Base-by-base conservation (phyloP, 1,140 invertebrate genomes). In the Zaprionus taronus region DNA sequence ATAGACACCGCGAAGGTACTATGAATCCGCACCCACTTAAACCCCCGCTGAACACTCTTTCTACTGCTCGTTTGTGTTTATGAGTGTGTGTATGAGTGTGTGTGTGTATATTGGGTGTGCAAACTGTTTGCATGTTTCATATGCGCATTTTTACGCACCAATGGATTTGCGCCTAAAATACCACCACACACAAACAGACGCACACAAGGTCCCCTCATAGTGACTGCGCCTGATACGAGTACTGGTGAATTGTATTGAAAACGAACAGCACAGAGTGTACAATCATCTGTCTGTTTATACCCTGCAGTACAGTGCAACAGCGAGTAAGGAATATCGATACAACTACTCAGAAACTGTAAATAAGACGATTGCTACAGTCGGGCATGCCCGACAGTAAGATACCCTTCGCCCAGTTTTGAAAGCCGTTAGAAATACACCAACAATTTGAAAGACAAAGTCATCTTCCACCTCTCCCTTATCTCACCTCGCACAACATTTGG, bases 111-210 rank as follows among this genome's bases (percentile, higher is more conserved):
- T 47, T 67, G 22, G 57, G 56, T 62, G 51, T 49, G 68, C 58
- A 64, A 69, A 70, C 72, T 81, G 79, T 85, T 85, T 81, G 79
- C 79, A 79, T 81, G 81, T 81, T 85, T 73, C 61, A 75, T 79
- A 78, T 80, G 74, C 80, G 74, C 70, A 73, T 80, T 80, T 82
- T 65, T 64, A 77, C 58, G 67, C 78, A 41, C 53, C 60, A 75
- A 22, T 58, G 61, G 67, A 71, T 65, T 71, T 71, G 61, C 17
- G 75, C 76, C 82, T 72, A 84, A 80, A 78, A 77, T 65, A 84
- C 72, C 60, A 65, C 51, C 17, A 38, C 6, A 7, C 26, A 22
- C 26, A 65, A 28, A 17, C 24, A 20, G 51, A 63, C 24, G 68
- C 28, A 22, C 28, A 24, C 51, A 53, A 24, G 14, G 6, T 28